phyloP scores from a whole-genome alignment of 2,113 vertebrate genomes.

The Andinoacara biseriatus region DNA sequence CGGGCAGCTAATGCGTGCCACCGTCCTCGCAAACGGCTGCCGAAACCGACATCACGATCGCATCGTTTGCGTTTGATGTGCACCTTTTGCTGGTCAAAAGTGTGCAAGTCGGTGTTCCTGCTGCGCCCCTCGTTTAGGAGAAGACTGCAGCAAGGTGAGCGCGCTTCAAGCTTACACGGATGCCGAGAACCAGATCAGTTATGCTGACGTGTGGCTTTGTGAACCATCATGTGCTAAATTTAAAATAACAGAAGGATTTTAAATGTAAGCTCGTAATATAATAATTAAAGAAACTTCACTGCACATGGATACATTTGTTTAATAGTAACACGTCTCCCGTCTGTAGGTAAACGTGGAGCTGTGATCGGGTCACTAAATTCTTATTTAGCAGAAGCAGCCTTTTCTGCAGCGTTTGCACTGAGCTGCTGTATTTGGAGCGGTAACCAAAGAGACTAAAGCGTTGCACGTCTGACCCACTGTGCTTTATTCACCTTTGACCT shows the following conservation, averaged over 20 bases:
- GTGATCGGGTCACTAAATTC: background rate
- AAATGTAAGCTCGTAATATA: too few species aligned
- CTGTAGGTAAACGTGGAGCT: background rate
- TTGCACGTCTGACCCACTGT: background rate
- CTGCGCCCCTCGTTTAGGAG: background rate
- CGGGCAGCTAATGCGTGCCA: too few species aligned
- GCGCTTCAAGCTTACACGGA: background rate
- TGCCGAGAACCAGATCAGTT: background rate
- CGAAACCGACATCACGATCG: background rate
- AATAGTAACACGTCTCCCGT: too few species aligned
- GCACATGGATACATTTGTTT: too few species aligned
- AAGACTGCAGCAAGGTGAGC: background rate
- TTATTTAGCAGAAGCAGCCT: background rate
- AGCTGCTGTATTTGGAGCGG: background rate
- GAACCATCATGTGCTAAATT: too few species aligned
- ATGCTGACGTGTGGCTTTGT: too few species aligned
- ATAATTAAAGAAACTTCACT: too few species aligned
- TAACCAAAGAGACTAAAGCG: background rate
- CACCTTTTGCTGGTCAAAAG: background rate
- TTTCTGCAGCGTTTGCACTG: background rate
- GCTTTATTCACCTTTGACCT: background rate
- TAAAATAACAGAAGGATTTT: too few species aligned
- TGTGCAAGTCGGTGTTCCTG: background rate
- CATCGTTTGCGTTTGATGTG: too few species aligned
- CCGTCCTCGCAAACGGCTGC: background rate